Conservation (phyloP, 1,140 invertebrate genomes). For the Riptortus pedestris region DNA sequence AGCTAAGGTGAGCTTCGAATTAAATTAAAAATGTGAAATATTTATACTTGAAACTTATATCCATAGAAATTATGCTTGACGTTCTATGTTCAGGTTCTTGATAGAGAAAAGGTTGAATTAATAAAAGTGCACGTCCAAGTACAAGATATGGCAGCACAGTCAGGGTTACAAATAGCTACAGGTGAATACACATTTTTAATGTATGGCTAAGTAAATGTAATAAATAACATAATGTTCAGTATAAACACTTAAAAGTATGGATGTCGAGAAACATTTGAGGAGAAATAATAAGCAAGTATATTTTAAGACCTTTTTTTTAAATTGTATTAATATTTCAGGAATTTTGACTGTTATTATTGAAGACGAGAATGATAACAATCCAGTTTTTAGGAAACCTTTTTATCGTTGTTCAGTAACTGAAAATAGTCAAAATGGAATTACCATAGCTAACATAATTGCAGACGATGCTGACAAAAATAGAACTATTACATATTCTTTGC, state of each 20-base stretch:
- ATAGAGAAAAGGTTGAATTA: slow-evolving; percentile 73
- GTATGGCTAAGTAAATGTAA: background rate
- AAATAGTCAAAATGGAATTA: slow-evolving; percentile 75
- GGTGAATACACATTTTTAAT: slow-evolving; percentile 39
- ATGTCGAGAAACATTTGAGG: background rate
- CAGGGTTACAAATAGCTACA: slow-evolving; percentile 57
- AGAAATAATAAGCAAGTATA: background rate
- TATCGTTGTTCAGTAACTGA: slow-evolving; percentile 73
- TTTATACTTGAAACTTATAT: background rate
- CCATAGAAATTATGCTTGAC: background rate
- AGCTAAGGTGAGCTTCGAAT: background rate
- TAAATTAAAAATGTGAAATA: background rate
- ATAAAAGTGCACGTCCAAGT: slow-evolving; percentile 65
- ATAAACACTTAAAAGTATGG: background rate
- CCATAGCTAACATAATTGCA: slow-evolving; percentile 69
- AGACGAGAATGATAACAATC: slow-evolving; percentile 87
- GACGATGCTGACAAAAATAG: slow-evolving; percentile 81
- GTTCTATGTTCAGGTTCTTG: slow-evolving; percentile 40
- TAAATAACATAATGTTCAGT: background rate
- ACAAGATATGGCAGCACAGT: slow-evolving; percentile 72
- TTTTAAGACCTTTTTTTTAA: background rate
- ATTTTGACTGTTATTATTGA: slow-evolving; percentile 64
- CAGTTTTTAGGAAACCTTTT: slow-evolving; percentile 65
- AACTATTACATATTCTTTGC: slow-evolving; percentile 68
- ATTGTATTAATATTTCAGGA: slow-evolving; percentile 39